Conservation (phyloP, 2,113 vertebrate species). For the Thalassoma bifasciatum region DNA sequence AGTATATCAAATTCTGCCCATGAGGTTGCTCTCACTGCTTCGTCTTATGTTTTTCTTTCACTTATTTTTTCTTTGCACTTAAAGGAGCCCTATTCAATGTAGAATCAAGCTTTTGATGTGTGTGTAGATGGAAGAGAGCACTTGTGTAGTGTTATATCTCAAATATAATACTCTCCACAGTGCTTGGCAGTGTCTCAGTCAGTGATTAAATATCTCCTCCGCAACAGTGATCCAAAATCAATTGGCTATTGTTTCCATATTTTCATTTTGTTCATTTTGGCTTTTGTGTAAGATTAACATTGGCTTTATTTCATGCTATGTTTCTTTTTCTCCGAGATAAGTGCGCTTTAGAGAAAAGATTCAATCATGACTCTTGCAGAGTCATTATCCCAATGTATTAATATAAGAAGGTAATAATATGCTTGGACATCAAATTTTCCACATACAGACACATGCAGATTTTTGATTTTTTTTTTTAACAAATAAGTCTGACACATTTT, state of each 20-base stretch:
- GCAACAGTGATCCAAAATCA: constrained; percentile 8
- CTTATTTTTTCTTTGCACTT: constrained; percentile 28
- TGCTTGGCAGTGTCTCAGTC: constrained; percentile 6
- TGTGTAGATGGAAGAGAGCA: constrained; percentile 4
- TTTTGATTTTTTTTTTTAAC: too few species aligned
- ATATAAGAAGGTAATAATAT: not conserved
- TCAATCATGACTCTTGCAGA: not conserved
- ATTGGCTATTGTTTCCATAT: constrained; percentile 28
- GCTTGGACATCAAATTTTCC: not conserved
- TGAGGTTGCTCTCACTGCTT: constrained; percentile 20
- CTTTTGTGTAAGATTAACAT: constrained; percentile 16
- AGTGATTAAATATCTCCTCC: constrained; percentile 1
- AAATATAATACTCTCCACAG: constrained; percentile 14
- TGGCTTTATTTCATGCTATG: constrained; percentile 11
- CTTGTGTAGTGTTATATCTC: not conserved
- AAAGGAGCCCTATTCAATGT: constrained; percentile 55
- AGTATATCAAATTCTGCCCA: constrained; percentile 23
- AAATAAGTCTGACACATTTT: too few species aligned
- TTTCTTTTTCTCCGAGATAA: not conserved
- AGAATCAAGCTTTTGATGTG: constrained; percentile 34
- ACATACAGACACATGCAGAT: too few species aligned
- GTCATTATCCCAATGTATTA: constrained; percentile 11
- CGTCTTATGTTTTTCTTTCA: constrained; percentile 26
- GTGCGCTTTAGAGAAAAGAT: constrained; percentile 11
- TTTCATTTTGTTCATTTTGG: constrained; percentile 22